Base-by-base conservation (phyloP, 2,113 vertebrate genomes). In the Gallinago undulata region DNA sequence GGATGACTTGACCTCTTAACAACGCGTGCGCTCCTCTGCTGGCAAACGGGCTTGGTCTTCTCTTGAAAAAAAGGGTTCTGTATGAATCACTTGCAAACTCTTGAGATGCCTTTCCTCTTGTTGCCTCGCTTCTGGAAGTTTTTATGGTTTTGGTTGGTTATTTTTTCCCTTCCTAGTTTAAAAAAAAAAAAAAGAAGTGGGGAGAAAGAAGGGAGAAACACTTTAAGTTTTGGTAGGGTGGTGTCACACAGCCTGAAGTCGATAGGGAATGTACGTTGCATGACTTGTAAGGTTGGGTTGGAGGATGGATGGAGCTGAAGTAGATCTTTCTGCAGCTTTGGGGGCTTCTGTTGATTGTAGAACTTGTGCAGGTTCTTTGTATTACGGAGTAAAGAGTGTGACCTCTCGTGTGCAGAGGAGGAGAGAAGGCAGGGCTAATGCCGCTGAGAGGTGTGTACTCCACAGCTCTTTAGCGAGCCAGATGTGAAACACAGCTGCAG, bases 181-280 rank as follows among this genome's bases (percentile, higher is more conserved):
- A 43, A 53, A 39, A 45, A 56, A 66, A 66, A 62, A 13, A 43
- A 45, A 39, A 13, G 62, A 57, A 31, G 22, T 4, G 22, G 5
- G 33, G 30, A n/a, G 28, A 11, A 47, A 53, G 35, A 47, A 67
- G 27, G 28, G 19, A 62, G 37, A 86, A 73, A 9, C 39, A 10
- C 21, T 60, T 11, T 85, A 62, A 79, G 63, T 95, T 96, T 96
- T 27, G 17, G 68, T 87, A 93, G 83, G 45, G 56, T 94, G 56
- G 16, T 80, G 43, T 67, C 51, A 79, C 47, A 39, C 31, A 72
- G 25, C 93, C 84, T 86, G 94, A 97, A 93, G 37, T 31, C 37
- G 53, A 85, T 75, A 19, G 48, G 66, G 75, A 56, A 27, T 23
- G 15, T 74, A 47, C 21, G 16, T 11, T n/a, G 62, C 21, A 28